Evolutionary conservation across 2,797 vertebrate genomes (phyloP), one percentile per base, ranked within the genome.

Genomic region (Euphonia xanthogaster): DNA sequence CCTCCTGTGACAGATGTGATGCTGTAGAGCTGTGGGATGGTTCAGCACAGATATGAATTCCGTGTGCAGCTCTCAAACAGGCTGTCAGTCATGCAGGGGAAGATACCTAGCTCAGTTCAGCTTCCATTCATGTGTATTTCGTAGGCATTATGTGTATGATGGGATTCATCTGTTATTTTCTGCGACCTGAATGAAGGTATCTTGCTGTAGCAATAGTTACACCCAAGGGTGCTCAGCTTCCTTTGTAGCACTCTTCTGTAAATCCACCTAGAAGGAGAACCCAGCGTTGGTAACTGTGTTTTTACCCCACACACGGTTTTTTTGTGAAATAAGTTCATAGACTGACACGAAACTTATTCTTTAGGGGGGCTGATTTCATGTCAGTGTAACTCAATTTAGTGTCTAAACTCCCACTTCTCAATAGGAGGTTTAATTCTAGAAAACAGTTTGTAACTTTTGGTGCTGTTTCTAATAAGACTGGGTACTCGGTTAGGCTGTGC

Each of bases 261-360:
- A 54, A 50, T n/a, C n/a, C 17, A 16, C 23, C 8, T 9, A 10
- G 58, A 63, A 72, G 0, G 2, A 72, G 21, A 54, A 30, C 39
- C 42, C 39, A 9, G 39, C 37, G 40, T 61, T 61, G 57, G 27
- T 15, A 40, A 55, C 40, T 45, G 22, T 63, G 22, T 35, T 88
- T 70, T 58, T 74, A 55, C 8, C 3, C 10, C 1, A 2, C 21
- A 33, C 0, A 0, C 12, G 9, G 6, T 3, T 35, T 60, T 47
- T 65, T 53, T 33, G 14, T 39, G 72, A 47, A 53, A 37, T 48
- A 18, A 2, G 0, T 35, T 60, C 45, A 37, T 8, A 62, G 40
- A 27, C 2, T 51, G 37, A 18, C 61, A 54, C n/a, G 57, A 6
- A 40, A 28, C 7, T 31, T 54, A 15, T 27, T 47, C 35, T 73